These are phyloP conservation scores for Bucorvus abyssinicus DNA, from an alignment of 2,797 vertebrate genomes.

Conservation along the genomic window DNA sequence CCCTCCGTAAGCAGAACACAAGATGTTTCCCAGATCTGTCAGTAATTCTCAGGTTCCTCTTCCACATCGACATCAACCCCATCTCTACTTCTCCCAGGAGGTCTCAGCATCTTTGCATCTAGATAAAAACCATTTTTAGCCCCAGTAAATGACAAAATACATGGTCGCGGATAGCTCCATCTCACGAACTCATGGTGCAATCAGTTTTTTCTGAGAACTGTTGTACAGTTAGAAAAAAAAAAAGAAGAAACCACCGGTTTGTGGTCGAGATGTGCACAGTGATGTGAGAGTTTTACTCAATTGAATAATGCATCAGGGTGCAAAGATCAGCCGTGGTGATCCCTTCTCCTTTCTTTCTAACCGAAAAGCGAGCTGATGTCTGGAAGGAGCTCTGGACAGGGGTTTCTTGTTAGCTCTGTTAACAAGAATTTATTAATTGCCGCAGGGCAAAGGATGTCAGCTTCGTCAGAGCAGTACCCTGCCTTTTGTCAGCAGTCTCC, in stretches of 20 bases:
- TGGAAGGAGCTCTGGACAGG: not conserved
- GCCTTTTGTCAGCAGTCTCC: not conserved
- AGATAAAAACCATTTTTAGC: not conserved
- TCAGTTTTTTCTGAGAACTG: not conserved
- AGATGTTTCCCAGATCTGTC: not conserved
- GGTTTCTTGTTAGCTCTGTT: not conserved
- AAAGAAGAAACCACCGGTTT: not conserved
- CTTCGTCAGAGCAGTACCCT: not conserved
- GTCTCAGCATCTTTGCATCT: not conserved
- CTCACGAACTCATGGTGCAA: not conserved
- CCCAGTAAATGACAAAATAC: not conserved
- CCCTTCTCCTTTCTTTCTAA: not conserved
- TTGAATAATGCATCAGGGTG: not conserved
- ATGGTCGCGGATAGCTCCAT: not conserved
- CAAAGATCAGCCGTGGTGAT: not conserved
- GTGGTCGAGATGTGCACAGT: not conserved
- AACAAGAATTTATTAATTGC: not conserved
- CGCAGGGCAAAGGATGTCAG: not conserved
- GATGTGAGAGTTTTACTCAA: not conserved
- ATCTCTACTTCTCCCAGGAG: not conserved
- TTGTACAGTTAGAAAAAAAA: not conserved
- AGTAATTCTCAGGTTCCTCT: conserved; percentile 7
- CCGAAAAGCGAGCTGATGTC: not conserved
- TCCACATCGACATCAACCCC: not conserved
- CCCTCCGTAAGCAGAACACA: not conserved